These are phyloP conservation scores for Salticus scenicus DNA, from an alignment of 2,888 invertebrate genomes.

Conservation along the genomic window DNA sequence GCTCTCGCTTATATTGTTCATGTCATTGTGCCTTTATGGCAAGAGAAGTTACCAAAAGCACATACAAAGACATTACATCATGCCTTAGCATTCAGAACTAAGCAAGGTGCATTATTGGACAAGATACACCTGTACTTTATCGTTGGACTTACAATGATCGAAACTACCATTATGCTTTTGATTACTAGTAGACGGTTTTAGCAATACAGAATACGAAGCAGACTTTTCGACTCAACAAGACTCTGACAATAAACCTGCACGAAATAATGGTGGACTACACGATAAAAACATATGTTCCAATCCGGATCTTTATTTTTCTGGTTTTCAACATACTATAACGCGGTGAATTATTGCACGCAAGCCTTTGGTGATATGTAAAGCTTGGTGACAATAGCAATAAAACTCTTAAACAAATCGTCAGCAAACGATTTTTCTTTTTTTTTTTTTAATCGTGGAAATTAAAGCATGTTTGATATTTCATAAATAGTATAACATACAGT, in stretches of 20 bases:
- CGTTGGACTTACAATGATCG: background rate
- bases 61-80: slow-evolving; percentile 1
- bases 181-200: background rate
- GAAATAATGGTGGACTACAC: slow-evolving; percentile 22
- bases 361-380: background rate
- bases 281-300: slow-evolving; percentile 58
- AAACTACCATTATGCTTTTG: background rate
- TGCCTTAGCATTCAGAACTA: background rate
- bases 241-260: slow-evolving; percentile 1
- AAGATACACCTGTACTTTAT: slow-evolving; percentile 37
- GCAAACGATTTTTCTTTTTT: slow-evolving; percentile 1
- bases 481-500: too few species aligned
- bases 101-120: slow-evolving; percentile 22
- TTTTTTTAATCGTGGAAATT: background rate
- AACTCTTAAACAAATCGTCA: background rate
- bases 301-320: slow-evolving; percentile 5
- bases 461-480: background rate
- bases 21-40: background rate
- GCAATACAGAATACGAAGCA: background rate
- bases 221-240: slow-evolving; percentile 2
- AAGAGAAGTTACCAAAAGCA: slow-evolving; percentile 13
- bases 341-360: background rate
- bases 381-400: background rate
- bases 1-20: background rate
- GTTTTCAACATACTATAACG: background rate